Base-by-base conservation (phyloP, 2,888 invertebrate species). In the Polydesmus complanatus region DNA sequence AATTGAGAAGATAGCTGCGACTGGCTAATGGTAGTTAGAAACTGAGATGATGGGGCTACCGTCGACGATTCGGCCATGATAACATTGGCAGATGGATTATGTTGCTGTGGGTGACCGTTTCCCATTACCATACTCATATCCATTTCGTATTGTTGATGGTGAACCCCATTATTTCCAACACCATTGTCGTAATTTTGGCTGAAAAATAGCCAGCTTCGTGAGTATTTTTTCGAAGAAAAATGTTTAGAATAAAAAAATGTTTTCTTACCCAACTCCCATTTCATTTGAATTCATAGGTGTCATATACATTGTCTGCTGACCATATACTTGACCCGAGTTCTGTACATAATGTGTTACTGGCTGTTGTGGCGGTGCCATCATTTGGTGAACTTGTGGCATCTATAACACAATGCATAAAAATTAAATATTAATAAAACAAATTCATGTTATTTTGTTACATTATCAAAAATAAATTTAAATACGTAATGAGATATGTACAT, bases 1-100 rank as follows among this genome's bases (percentile, higher is more conserved):
- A 69, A 62, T 56, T 69, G 68, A 21, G 63, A 62, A 2, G 65
- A 62, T 54, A 68, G 64, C 56, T 68, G 68, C 18, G 67, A 67
- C 37, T 67, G 68, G 58, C 66, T 68, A 48, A 69, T 68, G 1
- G 69, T 68, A 27, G 65, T 60, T 48, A 67, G 61, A 21, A 64
- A 56, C n/a, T 62, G 64, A 49, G 63, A 60, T 22, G 50, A 56
- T 37, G 27, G 58, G 8, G 60, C 25, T 50, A 61, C 47, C 14
- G 37, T 8, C 14, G 37, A 37, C 5, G 37, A 37, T 5, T 19
- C n/a, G 14, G 56, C 37, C n/a, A 56, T 37, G 2, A 47, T 47
- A 23, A 48, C 23, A 21, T 37, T 37, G 22, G 23, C 56, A 47
- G 47, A 37, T 1, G 27, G 2, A 54, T 54, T 54, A 27, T 54